These are phyloP conservation scores for Agonopterix arenella DNA, from an alignment of 2,888 invertebrate species.

Conservation along the genomic window DNA sequence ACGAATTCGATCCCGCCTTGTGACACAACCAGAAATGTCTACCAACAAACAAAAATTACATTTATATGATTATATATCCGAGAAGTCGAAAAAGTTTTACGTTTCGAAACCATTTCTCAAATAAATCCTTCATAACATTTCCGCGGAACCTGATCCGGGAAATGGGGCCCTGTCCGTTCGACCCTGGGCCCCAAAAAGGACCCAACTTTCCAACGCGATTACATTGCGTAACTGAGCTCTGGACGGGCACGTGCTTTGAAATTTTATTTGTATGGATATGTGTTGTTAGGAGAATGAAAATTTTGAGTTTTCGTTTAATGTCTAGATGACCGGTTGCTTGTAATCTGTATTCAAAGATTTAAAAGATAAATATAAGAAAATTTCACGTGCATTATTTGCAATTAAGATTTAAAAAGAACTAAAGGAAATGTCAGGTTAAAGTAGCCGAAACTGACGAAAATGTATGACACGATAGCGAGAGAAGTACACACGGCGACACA, in stretches of 20 bases:
- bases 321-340: background rate
- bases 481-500: too few species aligned
- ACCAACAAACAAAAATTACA: too few species aligned
- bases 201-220: slow-evolving; percentile 14
- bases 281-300: background rate
- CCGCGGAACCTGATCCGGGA: slow-evolving; percentile 12
- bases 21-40: too few species aligned
- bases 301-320: background rate
- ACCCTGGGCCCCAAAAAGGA: slow-evolving; percentile 6
- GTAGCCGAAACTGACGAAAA: too few species aligned
- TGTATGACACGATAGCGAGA: too few species aligned
- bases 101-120: slow-evolving; percentile 22
- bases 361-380: too few species aligned
- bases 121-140: slow-evolving; percentile 25
- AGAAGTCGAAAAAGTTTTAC: background rate
- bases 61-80: too few species aligned
- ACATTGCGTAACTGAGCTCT: slow-evolving; percentile 17
- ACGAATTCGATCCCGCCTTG: too few species aligned
- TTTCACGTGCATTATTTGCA: too few species aligned
- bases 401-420: too few species aligned
- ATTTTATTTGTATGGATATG: slow-evolving; percentile 20
- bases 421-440: too few species aligned
- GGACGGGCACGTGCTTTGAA: slow-evolving; percentile 21
- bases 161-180: slow-evolving; percentile 17
- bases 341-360: too few species aligned